Percentiles rank a stretch among this genome's conserved stretches.
Evolutionary conservation across 2,888 invertebrate genomes (phyloP).

Genomic region (Morpho deidamia): DNA sequence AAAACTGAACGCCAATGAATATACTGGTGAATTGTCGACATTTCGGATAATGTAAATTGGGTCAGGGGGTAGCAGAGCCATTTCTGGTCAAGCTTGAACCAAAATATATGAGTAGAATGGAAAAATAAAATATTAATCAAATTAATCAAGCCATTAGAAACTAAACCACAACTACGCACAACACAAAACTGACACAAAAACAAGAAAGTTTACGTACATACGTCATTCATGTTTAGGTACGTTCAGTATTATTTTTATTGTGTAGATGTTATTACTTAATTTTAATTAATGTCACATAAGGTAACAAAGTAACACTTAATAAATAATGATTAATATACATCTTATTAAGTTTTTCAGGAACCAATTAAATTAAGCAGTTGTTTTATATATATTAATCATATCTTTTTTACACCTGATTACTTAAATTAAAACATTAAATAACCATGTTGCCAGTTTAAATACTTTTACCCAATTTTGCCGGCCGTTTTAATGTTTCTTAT

Average conservation of each 20-base stretch:
- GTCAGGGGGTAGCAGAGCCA: constrained; percentile 88
- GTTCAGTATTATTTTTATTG: constrained; percentile 10
- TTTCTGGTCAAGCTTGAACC: constrained; percentile 74
- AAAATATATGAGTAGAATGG: constrained; percentile 60
- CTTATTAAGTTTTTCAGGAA: too few relatives aligned
- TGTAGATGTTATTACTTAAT: too few relatives aligned
- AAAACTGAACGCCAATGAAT: constrained; percentile 84
- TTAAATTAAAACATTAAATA: too few relatives aligned
- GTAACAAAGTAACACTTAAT: too few relatives aligned
- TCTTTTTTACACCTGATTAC: too few relatives aligned
- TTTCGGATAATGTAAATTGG: constrained; percentile 86
- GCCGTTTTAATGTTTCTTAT: too few relatives aligned
- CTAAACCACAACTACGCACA: constrained; percentile 74
- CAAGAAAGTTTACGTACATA: constrained; percentile 43
- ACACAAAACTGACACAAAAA: constrained; percentile 76
- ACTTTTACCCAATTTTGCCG: too few relatives aligned
- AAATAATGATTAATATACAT: too few relatives aligned
- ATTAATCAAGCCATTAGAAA: constrained; percentile 76
- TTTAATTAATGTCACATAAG: too few relatives aligned
- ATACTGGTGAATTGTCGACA: constrained; percentile 83
- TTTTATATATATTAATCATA: too few relatives aligned
- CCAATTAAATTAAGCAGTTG: too few relatives aligned
- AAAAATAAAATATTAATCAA: constrained; percentile 66
- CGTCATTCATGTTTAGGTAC: constrained; percentile 15
- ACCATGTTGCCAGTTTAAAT: too few relatives aligned